Percentiles rank a stretch among this genome's conserved stretches.
These are phyloP conservation scores for Erebia epiphron DNA, from an alignment of 2,888 invertebrate genomes.

Conservation along the genomic window DNA sequence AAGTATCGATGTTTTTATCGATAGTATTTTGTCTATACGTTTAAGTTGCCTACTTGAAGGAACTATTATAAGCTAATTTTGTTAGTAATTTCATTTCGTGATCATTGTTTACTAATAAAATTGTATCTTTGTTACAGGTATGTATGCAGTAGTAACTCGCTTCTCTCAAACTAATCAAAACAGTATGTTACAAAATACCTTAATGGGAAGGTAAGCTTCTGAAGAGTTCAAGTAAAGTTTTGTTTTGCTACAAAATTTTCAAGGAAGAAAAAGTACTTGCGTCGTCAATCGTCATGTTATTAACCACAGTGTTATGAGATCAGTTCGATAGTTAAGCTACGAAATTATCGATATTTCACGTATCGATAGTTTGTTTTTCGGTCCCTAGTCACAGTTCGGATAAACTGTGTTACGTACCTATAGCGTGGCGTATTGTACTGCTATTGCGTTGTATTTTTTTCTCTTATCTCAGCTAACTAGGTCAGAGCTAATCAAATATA, in stretches of 20 bases:
- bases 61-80: not conserved
- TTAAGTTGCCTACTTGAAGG: not conserved
- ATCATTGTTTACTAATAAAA: not conserved
- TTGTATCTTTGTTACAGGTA: not conserved
- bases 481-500: conserved; percentile 51
- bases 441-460: conserved; percentile 61
- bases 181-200: not conserved
- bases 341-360: not conserved
- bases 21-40: not conserved
- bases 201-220: too few species aligned
- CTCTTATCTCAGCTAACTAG: conserved; percentile 66
- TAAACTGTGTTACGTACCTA: conserved; percentile 23
- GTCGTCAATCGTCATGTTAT: not conserved
- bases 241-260: too few species aligned
- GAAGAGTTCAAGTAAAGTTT: too few species aligned
- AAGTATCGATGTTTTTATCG: conserved; percentile 1
- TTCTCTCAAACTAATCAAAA: not conserved
- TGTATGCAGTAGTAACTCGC: not conserved
- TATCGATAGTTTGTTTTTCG: not conserved
- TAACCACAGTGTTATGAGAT: too few species aligned
- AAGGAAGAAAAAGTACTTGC: too few species aligned
- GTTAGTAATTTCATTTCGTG: not conserved
- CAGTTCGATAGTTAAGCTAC: not conserved
- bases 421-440: conserved; percentile 31
- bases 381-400: conserved; percentile 18